These are phyloP conservation scores for Ibidorhyncha struthersii DNA, from an alignment of 2,113 vertebrate species.

Conservation along the genomic window DNA sequence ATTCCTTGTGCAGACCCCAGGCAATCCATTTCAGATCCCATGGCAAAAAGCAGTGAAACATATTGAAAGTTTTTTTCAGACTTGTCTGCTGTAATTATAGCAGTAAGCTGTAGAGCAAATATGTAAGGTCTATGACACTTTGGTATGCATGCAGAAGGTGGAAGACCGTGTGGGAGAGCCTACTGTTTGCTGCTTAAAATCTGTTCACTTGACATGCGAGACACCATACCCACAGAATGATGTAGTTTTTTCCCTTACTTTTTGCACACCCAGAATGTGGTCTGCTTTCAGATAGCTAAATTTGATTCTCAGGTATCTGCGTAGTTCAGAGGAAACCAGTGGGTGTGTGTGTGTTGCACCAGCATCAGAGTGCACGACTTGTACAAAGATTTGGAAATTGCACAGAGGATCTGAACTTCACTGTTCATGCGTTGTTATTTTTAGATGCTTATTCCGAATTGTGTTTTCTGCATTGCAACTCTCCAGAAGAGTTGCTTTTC, in stretches of 20 bases:
- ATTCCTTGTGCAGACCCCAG: neutral
- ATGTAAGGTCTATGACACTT: neutral
- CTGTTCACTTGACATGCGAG: accelerated
- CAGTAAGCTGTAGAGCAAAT: neutral
- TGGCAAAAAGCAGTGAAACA: neutral
- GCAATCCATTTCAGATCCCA: neutral
- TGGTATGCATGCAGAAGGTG: neutral
- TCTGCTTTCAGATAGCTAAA: neutral
- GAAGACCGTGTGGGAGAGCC: neutral
- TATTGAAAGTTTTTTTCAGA: neutral
- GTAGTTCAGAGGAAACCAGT: neutral
- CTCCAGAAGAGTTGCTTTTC: neutral
- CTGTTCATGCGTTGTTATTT: neutral
- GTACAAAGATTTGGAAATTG: neutral
- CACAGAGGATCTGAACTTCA: neutral
- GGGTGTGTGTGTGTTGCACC: neutral
- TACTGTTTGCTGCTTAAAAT: neutral
- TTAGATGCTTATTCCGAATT: neutral
- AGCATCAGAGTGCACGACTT: neutral
- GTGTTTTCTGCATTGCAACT: neutral
- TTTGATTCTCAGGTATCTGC: neutral
- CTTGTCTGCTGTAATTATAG: neutral
- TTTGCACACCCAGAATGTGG: neutral
- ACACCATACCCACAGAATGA: neutral
- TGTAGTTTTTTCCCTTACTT: neutral